phyloP scores from a whole-genome alignment of 2,888 invertebrate species.

The Tolmerus cingulatus region DNA sequence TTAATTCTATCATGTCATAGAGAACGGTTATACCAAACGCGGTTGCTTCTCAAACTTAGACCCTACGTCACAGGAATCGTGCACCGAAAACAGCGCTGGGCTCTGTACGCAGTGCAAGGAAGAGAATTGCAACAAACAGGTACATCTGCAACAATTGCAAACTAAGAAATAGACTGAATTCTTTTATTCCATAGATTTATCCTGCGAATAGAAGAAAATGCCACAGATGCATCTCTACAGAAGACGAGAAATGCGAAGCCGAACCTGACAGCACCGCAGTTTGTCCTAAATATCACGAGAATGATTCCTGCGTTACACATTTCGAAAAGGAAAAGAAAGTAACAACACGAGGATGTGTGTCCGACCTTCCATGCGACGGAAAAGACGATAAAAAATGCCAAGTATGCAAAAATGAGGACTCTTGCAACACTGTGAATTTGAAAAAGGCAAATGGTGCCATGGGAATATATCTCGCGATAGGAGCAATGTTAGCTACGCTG shows the following conservation, averaged over 20 bases:
- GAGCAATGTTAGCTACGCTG: background rate
- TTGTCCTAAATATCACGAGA: background rate
- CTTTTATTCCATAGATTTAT: slow-evolving; percentile 50
- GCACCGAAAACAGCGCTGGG: background rate
- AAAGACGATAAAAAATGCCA: background rate
- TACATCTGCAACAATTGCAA: background rate
- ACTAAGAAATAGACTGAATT: background rate
- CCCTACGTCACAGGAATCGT: background rate
- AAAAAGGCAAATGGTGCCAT: background rate
- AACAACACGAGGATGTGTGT: background rate
- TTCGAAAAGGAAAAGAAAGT: background rate
- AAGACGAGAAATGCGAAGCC: background rate
- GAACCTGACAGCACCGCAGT: background rate
- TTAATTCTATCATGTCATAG: background rate
- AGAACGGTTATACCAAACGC: slow-evolving; percentile 54
- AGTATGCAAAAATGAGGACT: background rate
- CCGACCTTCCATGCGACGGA: background rate
- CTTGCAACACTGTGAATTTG: background rate
- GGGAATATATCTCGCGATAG: background rate
- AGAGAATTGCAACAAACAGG: background rate
- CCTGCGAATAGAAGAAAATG: slow-evolving; percentile 56
- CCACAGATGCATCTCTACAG: slow-evolving; percentile 52
- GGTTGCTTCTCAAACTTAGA: background rate
- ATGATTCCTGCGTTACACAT: background rate
- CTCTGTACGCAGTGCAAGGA: background rate